Evolutionary conservation across 35 echinoderm and acorn worm genomes (phyloP).

Genomic region (Heliocidaris tuberculata): DNA sequence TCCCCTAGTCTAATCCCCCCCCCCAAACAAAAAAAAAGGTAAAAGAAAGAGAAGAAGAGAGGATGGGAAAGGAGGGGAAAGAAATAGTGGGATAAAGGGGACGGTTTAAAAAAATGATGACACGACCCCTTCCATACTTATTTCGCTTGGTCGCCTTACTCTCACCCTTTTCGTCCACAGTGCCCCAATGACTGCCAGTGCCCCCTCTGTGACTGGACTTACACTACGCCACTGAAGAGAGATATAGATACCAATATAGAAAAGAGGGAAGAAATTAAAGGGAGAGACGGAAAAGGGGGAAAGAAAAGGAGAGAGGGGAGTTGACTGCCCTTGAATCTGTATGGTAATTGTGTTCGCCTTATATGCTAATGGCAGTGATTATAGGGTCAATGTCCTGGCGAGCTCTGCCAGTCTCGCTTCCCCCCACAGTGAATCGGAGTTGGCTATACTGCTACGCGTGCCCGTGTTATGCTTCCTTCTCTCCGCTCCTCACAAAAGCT

Average conservation of each 20-base stretch:
- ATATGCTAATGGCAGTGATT: constrained; percentile 34
- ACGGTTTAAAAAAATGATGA: background rate
- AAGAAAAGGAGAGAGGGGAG: background rate
- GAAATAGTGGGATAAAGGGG: background rate
- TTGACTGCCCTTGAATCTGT: constrained; percentile 37
- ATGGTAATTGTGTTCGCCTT: constrained; percentile 39
- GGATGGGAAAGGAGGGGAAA: background rate
- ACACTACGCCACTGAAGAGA: background rate
- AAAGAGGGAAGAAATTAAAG: background rate
- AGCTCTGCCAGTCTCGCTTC: background rate
- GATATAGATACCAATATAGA: background rate
- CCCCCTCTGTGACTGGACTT: background rate
- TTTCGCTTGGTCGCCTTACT: background rate
- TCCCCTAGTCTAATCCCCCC: too few relatives aligned
- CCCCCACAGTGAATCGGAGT: background rate
- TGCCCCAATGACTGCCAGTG: background rate
- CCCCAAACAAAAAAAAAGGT: background rate
- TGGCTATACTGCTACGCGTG: constrained; percentile 25
- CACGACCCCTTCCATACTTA: background rate
- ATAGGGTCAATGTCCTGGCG: constrained; percentile 23
- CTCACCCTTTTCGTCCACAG: background rate
- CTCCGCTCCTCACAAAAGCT: constrained; percentile 30
- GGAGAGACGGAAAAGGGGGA: background rate
- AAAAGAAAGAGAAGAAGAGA: background rate
- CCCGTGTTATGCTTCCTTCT: constrained; percentile 31